A percentile compares a stretch with the other conserved stretches of the same genome.
These are phyloP conservation scores for Phyllostomus discolor DNA, from an alignment of 2,113 vertebrate genomes.

Conservation along the genomic window DNA sequence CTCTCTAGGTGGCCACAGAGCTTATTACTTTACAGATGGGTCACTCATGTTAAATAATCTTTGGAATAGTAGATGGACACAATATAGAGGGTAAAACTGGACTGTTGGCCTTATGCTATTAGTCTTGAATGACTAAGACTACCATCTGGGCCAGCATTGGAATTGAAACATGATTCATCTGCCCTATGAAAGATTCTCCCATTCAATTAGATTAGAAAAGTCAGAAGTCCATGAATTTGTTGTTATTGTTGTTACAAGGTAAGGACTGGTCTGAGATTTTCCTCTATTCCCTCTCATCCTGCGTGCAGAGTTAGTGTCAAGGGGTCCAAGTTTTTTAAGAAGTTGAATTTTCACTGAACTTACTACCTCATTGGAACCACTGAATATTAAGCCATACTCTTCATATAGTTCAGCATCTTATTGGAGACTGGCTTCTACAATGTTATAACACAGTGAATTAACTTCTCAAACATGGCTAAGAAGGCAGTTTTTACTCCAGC, in stretches of 20 bases:
- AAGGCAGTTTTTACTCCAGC: neutral
- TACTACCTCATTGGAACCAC: neutral
- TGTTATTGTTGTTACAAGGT: neutral
- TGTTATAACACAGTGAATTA: neutral
- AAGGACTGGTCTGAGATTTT: neutral
- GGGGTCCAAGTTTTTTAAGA: neutral
- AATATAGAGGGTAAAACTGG: neutral
- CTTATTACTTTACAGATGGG: neutral
- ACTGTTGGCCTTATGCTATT: neutral
- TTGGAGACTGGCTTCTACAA: neutral
- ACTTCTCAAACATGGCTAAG: neutral
- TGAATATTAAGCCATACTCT: neutral
- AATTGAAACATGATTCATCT: neutral
- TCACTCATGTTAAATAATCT: neutral
- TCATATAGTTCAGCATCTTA: neutral
- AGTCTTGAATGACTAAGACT: neutral
- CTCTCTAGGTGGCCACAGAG: neutral
- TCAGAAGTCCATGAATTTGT: neutral
- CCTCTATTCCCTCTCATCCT: neutral
- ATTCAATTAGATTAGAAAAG: neutral
- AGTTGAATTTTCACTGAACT: neutral
- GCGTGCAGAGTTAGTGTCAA: neutral
- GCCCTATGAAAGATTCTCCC: neutral
- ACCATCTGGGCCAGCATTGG: neutral
- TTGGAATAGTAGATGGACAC: neutral